Base-by-base conservation (phyloP, 2,888 invertebrate genomes). In the Ceramica pisi region DNA sequence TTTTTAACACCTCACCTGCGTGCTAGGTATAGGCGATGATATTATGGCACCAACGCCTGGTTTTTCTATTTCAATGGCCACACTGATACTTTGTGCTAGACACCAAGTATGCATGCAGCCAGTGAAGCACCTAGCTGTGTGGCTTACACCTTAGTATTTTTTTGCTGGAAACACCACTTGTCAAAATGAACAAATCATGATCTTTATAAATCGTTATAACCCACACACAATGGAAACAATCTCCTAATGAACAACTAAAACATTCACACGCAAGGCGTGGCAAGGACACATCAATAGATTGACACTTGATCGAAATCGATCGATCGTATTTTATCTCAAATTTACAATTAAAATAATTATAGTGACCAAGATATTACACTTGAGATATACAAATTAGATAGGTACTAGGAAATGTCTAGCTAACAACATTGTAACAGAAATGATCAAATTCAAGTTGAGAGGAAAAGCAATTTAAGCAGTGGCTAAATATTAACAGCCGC, bases 261-360 rank as follows among this genome's bases (percentile, higher is more conserved):
- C 10, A 74, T 69, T 65, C 38, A 66, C 14, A 48, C 6, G 50
- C 31, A 46, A 64, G 67, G 50, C 35, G 53, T 21, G 67, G 23
- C 78, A 77, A 81, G 81, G 71, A 61, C 63, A 65, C 16, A 10
- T 14, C n/a, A 8, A 48, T 7, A 72, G 67, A 68, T 75, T 51
- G 67, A 64, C 50, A 64, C 19, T 64, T 7, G 51, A 80, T 64
- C 14, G n/a, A 51, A 64, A 67, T 67, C 67, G 19, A 26, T 55
- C 26, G 46, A 56, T 60, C 12, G 55, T 60, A 56, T 74, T 53
- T 66, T 65, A 65, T 61, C 53, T 46, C 9, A 21, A 38, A 48
- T 31, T 50, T 44, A 19, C 56, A 50, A 66, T 48, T 60, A 50
- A 41, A 51, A 44, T 57, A 50, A 57, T 38, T 35, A 50, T 8